Base-by-base conservation (phyloP, 2,797 vertebrate species). In the Choloepus didactylus region DNA sequence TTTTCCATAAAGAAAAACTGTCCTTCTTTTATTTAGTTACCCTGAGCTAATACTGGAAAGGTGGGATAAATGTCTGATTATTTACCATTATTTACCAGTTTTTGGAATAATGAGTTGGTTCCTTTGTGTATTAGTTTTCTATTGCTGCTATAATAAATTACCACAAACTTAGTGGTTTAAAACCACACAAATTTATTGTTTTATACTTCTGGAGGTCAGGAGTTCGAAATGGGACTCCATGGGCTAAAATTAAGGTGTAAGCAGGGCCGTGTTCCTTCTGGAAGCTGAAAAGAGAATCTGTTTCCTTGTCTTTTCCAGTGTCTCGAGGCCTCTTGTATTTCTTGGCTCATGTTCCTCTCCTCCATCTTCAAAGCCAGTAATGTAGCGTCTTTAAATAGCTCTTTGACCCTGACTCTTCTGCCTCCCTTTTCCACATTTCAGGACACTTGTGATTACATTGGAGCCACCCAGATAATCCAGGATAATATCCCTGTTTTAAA, bases 1-100 rank as follows among this genome's bases (percentile, higher is more conserved):
- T 93, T 94, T 93, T 86, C 44, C 79, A 6, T 93, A 59, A 77
- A 67, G 51, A 85, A 82, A 80, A 11, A 11, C 1, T 59, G 93
- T 73, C 49, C 66, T 19, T 62, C 29, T 88, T 3, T 87, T 77
- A 70, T 38, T 81, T 66, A 44, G 27, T 95, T 88, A 87, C 31
- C 35, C 11, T 46, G 62, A 85, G 31, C 51, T 77, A 59, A 29
- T 54, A 25, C 56, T 72, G 46, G 44, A 70, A 60, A 82, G 54
- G 25, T 49, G 16, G 29, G 23, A 69, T 16, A 81, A 70, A 81
- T 56, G 59, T 56, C 67, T 82, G 75, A 11, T 92, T 69, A 54
- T 80, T 85, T 88, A 23, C 62, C 14, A 49, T 59, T 69, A 31
- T 80, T 79, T 89, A 59, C 31, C 89, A 38, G 64, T 83, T 94